Base-by-base conservation (phyloP, 1,140 invertebrate species). In the Drosophila subobscura region DNA sequence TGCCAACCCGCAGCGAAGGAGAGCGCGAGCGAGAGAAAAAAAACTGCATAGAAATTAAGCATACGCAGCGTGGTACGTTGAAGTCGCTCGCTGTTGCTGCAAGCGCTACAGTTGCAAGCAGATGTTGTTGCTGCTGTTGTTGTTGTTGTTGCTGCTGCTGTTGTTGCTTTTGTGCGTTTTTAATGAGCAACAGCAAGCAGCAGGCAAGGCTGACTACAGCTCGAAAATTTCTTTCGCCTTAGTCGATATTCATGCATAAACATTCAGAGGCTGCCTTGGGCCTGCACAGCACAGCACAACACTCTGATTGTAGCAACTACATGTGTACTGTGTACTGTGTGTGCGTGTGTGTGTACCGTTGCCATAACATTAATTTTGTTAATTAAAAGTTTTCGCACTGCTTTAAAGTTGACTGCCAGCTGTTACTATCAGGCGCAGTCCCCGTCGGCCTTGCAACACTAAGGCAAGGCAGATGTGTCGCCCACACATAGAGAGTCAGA, bases 331-430 rank as follows among this genome's bases (percentile, higher is more conserved):
- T 56, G 54, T 47, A 29, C 6, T 42, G 16, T 16, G 41, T 40
- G 40, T 40, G 25, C 44, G 46, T 33, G 47, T 46, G 44, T 73
- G 51, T 68, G 63, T 66, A 42, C 46, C 66, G 58, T 78, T 88
- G 70, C 78, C 74, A 78, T 88, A 81, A 78, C 70, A 86, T 86
- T 86, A 88, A 86, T 88, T 86, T 88, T 86, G 81, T 81, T 86
- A 86, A 86, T 86, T 86, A 86, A 86, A 86, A 86, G 55, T 88
- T 88, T 61, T 57, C 61, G 54, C 78, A 54, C 33, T 37, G 78
- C 77, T 77, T 85, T 85, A 86, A 86, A 85, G 59, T 80, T 85
- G 80, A 67, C 73, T 71, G 57, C 60, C 81, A 65, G 63, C 58
- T 73, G 56, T 71, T 60, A 49, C 61, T 65, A 52, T 47, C 67